These are phyloP conservation scores for Bombus pascuorum DNA, from an alignment of 1,140 invertebrate species.

Conservation along the genomic window DNA sequence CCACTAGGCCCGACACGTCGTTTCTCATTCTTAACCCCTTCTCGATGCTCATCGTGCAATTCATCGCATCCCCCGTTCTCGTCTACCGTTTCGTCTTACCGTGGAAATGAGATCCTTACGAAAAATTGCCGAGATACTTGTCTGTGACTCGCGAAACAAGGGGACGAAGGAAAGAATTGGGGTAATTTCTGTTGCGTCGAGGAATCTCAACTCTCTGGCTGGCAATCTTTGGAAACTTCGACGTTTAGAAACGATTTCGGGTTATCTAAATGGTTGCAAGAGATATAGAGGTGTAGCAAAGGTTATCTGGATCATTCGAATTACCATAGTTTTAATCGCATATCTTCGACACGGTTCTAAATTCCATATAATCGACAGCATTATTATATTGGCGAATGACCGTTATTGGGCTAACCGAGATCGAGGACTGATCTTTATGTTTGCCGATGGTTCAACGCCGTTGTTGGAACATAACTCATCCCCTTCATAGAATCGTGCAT, in stretches of 20 bases:
- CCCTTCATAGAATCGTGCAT: background rate
- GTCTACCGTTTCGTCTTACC: background rate
- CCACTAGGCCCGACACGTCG: slow-evolving; percentile 4
- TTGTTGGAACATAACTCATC: background rate
- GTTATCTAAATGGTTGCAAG: slow-evolving; percentile 19
- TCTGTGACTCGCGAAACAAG: background rate
- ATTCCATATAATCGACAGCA: background rate
- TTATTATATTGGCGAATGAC: background rate
- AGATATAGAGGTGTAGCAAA: background rate
- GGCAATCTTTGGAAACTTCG: background rate
- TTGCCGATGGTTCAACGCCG: no score
- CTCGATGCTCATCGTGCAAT: slow-evolving; percentile 13
- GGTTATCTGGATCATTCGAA: background rate
- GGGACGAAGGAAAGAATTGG: background rate
- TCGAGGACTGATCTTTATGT: background rate
- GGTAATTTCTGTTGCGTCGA: slow-evolving; percentile 24
- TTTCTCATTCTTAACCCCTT: background rate
- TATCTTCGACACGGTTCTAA: slow-evolving; percentile 3
- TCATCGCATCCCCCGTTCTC: background rate
- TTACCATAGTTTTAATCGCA: slow-evolving; percentile 4
- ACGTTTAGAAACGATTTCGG: background rate
- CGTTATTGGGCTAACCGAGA: background rate
- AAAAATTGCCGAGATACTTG: slow-evolving; percentile 53
- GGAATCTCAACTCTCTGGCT: background rate
- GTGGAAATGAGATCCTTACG: slow-evolving; percentile 62